These are phyloP conservation scores for Laspeyria flexula DNA, from an alignment of 2,888 invertebrate species.

Conservation along the genomic window DNA sequence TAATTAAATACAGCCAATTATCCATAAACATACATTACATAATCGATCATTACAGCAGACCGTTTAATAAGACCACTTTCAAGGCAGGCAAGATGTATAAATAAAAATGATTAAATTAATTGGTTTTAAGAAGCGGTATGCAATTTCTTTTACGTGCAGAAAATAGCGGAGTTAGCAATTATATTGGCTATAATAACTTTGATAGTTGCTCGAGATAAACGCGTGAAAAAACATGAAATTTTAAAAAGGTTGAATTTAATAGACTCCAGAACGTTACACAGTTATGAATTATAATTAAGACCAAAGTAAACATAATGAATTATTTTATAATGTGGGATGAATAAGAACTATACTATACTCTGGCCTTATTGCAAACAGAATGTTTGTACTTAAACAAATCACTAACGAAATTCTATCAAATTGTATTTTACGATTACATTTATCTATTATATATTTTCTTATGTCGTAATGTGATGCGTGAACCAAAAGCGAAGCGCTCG, in stretches of 20 bases:
- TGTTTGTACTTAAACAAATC: no score
- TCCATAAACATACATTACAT: neutral
- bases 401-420: no score
- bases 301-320: no score
- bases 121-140: conserved; percentile 39
- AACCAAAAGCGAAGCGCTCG: no score
- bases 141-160: conserved; percentile 46
- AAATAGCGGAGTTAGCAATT: conserved; percentile 45
- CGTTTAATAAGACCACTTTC: conserved; percentile 23
- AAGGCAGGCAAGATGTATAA: conserved; percentile 29
- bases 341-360: no score
- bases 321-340: no score
- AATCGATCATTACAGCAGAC: conserved; percentile 7
- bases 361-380: no score
- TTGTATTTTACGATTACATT: no score
- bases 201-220: conserved; percentile 46
- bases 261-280: conserved; percentile 10
- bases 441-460: no score
- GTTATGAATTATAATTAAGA: no score
- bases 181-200: conserved; percentile 46
- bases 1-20: neutral
- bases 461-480: no score
- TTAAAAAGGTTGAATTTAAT: conserved; percentile 32
- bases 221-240: conserved; percentile 38
- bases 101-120: conserved; percentile 49